These are phyloP conservation scores for Disparrhopalites patrizii DNA, from an alignment of 2,888 invertebrate species.

Conservation along the genomic window DNA sequence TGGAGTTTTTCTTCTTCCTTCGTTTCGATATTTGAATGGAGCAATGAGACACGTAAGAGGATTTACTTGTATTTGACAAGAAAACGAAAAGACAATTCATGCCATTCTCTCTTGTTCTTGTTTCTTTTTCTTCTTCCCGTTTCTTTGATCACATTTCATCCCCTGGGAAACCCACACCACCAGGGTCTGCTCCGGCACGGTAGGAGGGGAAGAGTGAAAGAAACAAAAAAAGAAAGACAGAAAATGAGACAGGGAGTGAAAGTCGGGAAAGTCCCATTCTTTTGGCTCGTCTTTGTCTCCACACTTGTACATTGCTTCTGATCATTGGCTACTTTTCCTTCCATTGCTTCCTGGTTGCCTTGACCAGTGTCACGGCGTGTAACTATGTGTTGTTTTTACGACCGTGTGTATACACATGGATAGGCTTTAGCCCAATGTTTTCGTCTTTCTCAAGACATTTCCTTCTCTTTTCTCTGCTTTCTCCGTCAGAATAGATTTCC, in stretches of 20 bases:
- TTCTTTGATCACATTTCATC: slow-evolving; percentile 25
- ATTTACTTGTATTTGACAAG: slow-evolving; percentile 17
- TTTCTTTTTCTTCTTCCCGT: slow-evolving; percentile 21
- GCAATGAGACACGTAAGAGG: slow-evolving; percentile 1
- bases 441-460: no score
- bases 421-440: no score
- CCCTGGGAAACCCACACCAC: slow-evolving; percentile 9
- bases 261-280: not conserved
- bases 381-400: no score
- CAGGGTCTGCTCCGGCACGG: not conserved
- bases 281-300: no score
- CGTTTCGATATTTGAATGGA: not conserved
- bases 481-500: no score
- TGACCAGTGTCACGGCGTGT: no score
- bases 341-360: no score
- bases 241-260: not conserved
- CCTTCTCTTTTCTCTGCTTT: no score
- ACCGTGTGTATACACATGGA: no score
- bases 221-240: not conserved
- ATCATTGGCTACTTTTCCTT: no score
- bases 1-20: not conserved
- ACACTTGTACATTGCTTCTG: no score
- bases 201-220: not conserved
- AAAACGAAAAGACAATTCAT: slow-evolving; percentile 6
- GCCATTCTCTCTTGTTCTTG: no score